Evolutionary conservation across 2,888 invertebrate species (phyloP).

Genomic region (Mythimna loreyi): DNA sequence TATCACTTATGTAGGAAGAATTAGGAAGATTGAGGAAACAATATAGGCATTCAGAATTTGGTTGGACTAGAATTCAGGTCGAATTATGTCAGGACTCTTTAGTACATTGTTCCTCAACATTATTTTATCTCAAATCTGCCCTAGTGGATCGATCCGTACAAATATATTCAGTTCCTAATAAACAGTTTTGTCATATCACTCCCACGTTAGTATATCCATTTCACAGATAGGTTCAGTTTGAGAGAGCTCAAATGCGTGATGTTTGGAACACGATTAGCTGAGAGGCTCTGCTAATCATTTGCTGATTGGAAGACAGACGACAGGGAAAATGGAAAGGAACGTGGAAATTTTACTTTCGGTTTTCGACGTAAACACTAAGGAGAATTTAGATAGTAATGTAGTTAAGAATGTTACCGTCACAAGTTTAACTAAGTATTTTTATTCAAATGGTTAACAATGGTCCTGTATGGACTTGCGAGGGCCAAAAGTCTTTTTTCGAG

Average conservation of each 20-base stretch:
- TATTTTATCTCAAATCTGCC: no score
- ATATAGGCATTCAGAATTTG: no score
- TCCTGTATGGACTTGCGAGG: no score
- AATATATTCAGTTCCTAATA: conserved; percentile 49
- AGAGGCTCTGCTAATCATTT: conserved; percentile 38
- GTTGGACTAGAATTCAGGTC: no score
- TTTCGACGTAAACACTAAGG: conserved; percentile 26
- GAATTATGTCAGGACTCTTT: no score
- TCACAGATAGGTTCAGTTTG: conserved; percentile 43
- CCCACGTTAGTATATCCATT: conserved; percentile 56
- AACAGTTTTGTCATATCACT: conserved; percentile 71
- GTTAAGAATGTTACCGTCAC: conserved; percentile 16
- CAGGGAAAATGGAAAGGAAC: conserved; percentile 33
- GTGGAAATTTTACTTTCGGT: conserved; percentile 25
- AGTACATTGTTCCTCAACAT: no score
- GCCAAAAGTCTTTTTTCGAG: no score
- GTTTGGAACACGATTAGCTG: conserved; percentile 52
- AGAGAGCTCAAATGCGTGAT: conserved; percentile 49
- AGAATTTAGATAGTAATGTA: conserved; percentile 13
- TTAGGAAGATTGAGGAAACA: no score
- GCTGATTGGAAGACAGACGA: conserved; percentile 24
- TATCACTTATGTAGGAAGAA: no score
- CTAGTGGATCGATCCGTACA: background rate
- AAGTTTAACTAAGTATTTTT: background rate
- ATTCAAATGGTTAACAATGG: background rate